phyloP scores from a whole-genome alignment of 2,797 vertebrate species.

The Phataginus tricuspis region DNA sequence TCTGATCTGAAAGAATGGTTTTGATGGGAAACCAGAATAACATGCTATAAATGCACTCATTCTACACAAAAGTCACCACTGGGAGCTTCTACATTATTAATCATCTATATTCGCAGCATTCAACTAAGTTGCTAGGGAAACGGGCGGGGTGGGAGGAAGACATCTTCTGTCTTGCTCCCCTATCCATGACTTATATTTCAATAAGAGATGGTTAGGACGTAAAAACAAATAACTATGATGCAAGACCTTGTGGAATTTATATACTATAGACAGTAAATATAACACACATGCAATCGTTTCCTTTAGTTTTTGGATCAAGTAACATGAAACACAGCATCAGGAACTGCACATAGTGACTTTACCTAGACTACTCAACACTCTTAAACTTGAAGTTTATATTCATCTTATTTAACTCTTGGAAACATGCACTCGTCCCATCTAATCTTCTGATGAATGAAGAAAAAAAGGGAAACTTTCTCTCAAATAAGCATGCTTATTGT shows the following conservation, averaged over 20 bases:
- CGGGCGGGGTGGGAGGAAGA: neutral
- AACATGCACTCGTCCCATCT: neutral
- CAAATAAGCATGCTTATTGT: neutral
- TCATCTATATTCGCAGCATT: neutral
- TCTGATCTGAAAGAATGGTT: constrained; percentile 24
- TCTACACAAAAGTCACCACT: neutral
- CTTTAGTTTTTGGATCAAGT: neutral
- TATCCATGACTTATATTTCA: neutral
- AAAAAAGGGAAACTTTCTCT: constrained; percentile 25
- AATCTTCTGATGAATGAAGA: constrained; percentile 26
- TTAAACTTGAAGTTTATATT: neutral
- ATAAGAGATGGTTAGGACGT: neutral
- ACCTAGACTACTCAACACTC: neutral
- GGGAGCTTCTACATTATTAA: neutral
- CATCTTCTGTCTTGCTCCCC: neutral
- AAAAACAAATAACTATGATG: neutral
- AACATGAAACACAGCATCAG: neutral
- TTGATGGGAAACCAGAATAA: neutral
- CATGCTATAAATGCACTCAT: neutral
- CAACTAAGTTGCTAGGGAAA: neutral
- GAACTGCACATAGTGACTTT: neutral
- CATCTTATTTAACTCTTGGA: neutral
- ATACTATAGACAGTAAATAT: neutral
- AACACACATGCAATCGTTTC: neutral
- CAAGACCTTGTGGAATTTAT: neutral